Percentiles rank a stretch among this genome's conserved stretches.
Evolutionary conservation across 2,797 vertebrate species (phyloP).

Genomic region (Hyperoplus lanceolatus): DNA sequence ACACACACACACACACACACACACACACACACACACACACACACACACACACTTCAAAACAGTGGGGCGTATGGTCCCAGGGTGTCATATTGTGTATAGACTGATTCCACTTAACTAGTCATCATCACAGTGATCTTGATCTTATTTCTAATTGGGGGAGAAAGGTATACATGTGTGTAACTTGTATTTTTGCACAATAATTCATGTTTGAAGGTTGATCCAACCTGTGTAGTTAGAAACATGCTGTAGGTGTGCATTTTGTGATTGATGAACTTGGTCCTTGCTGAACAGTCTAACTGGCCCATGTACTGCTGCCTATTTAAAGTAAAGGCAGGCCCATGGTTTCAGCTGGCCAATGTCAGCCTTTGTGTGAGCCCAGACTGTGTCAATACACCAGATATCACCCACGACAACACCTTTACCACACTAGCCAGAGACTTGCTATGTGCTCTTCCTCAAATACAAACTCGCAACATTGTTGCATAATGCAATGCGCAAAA

Average conservation of each 20-base stretch:
- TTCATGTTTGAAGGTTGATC: neutral
- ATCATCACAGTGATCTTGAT: neutral
- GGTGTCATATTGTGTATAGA: no score
- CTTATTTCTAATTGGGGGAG: neutral
- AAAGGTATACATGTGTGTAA: neutral
- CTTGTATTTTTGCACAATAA: neutral
- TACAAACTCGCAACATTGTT: neutral
- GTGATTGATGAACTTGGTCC: neutral
- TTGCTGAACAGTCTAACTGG: neutral
- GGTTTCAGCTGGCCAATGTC: neutral
- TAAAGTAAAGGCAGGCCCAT: neutral
- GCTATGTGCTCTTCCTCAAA: neutral
- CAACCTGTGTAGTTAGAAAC: neutral
- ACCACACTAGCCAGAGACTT: conserved; percentile 12
- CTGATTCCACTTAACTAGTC: no score
- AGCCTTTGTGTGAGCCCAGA: conserved; percentile 11
- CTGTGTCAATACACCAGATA: conserved; percentile 41
- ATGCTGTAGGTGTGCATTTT: conserved; percentile 8
- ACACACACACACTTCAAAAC: no score
- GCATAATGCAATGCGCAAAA: conserved; percentile 4
- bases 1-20: no score
- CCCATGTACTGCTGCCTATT: neutral
- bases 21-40: no score
- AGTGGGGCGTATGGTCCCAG: no score
- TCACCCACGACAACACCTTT: conserved; percentile 1